Base-by-base conservation (phyloP, 2,113 vertebrate species). In the Eptesicus fuscus region DNA sequence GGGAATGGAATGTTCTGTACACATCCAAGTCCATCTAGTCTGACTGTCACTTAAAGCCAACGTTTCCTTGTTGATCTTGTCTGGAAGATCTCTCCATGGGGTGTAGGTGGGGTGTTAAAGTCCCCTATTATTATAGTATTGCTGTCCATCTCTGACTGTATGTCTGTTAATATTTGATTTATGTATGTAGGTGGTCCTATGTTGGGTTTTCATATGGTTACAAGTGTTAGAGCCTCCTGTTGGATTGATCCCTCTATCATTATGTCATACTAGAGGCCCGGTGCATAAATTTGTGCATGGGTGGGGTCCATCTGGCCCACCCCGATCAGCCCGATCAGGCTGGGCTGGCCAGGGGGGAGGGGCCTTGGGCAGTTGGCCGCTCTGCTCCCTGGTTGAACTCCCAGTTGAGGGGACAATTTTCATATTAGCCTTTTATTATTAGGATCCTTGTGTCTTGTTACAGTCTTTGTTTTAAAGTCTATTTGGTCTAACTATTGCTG, bases 241-340 rank as follows among this genome's bases (percentile, higher is more conserved):
- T n/a, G 30, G 44, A 77, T 32, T 10, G 73, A 76, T 30, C 25
- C 16, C 30, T 71, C 32, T 47, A 77, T 77, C 44, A 12, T 76
- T 44, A 76, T 17, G 4, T 47, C 73, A 76, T 44, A 47, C 56
- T 25, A 59, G 56, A 25, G 56, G 56, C 56, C 56, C 9, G 4
- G 56, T 59, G 56, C 56, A 59, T 4, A 25, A 28, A 28, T 25
- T 25, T 1, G 23, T 25, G 56, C 56, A 59, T 1, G 9, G 56
- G 23, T 59, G 23, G 53, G 56, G 23, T 59, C 56, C 56, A 25
- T 59, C 56, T 2, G 22, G 22, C 56, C 56, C 3, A 2, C 56
- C 22, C 56, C 4, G 0, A 59, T 59, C 0, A 7, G 6, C 53
- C 17, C 8, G 9, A 56, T 56, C 1, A 9, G 22, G 22, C 9